Base-by-base conservation (phyloP, 2,797 vertebrate genomes). In the Poeciliopsis gracilis region DNA sequence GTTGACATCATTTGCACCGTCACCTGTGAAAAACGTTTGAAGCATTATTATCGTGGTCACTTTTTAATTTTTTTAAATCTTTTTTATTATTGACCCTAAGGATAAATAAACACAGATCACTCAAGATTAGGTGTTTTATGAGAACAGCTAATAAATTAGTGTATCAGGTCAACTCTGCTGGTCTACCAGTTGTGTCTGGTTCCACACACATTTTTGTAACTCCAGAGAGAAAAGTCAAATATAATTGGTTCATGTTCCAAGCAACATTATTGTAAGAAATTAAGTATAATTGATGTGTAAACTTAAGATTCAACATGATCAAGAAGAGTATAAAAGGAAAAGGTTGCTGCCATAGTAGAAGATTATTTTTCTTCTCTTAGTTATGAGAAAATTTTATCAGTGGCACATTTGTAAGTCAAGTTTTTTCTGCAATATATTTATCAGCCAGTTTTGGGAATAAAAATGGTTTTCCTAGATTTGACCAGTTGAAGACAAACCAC, bases 1-100 rank as follows among this genome's bases (percentile, higher is more conserved):
- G 89, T 97, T 98, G 25, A 99, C 97, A 4, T 99, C 98, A 84
- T 99, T 99, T 70, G 98, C 98, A 81, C 98, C 98, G 25, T 99
- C 98, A 85, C 98, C 98, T 99, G 79, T 79, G 91, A 77, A 15
- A 78, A 86, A 77, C 80, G 20, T 74, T 76, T 7, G 2, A 15
- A 72, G 7, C 36, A 73, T 61, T 38, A 66, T 20, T 28, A 11
- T 55, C 45, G 2, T 25, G n/a, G 66, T 20, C 5, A 36, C 28
- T 28, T 5, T 5, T 25, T 4, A 47, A 36, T 46, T 20, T 57
- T 25, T 57, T 12, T 4, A 25, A 30, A 1, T 30, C 1, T n/a
- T 51, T 55, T n/a, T 3, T n/a, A 25, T 53, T 0, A 25, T 12
- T 59, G n/a, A 59, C n/a, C n/a, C 4, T 59, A 59, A 15, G 2